Evolutionary conservation across 2,888 invertebrate genomes (phyloP).

Genomic region (Phasia obesa): DNA sequence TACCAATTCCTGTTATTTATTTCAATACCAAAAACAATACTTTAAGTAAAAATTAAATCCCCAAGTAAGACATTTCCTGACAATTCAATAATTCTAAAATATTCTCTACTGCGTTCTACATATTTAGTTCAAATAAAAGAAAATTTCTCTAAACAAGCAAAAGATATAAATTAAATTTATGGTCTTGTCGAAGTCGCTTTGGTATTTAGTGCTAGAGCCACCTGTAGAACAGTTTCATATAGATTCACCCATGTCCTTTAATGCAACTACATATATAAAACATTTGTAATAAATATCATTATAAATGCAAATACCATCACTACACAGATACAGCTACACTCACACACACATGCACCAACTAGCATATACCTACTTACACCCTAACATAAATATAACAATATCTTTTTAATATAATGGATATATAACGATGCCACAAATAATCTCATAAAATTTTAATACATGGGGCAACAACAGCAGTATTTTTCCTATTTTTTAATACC

Average conservation of each 20-base stretch:
- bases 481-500: not conserved
- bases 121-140: too few relatives aligned
- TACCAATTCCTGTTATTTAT: too few relatives aligned
- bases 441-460: conserved; percentile 50
- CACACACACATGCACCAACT: too few relatives aligned
- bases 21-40: too few relatives aligned
- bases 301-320: conserved; percentile 35
- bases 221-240: conserved; percentile 40
- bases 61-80: too few relatives aligned
- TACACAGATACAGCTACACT: not conserved
- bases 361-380: not conserved
- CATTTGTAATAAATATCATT: conserved; percentile 19
- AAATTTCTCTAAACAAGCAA: not conserved
- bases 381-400: not conserved
- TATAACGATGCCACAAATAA: conserved; percentile 65
- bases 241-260: not conserved
- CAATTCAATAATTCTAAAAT: too few relatives aligned
- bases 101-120: too few relatives aligned
- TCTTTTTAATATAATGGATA: conserved; percentile 51
- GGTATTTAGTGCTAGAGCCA: conserved; percentile 3
- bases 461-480: not conserved
- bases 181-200: not conserved
- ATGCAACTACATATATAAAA: not conserved
- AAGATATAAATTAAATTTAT: conserved; percentile 41
- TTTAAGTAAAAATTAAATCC: too few relatives aligned